These are phyloP conservation scores for Arbacia lixula DNA, from an alignment of 53 echinoderm and acorn worm genomes.

Conservation along the genomic window DNA sequence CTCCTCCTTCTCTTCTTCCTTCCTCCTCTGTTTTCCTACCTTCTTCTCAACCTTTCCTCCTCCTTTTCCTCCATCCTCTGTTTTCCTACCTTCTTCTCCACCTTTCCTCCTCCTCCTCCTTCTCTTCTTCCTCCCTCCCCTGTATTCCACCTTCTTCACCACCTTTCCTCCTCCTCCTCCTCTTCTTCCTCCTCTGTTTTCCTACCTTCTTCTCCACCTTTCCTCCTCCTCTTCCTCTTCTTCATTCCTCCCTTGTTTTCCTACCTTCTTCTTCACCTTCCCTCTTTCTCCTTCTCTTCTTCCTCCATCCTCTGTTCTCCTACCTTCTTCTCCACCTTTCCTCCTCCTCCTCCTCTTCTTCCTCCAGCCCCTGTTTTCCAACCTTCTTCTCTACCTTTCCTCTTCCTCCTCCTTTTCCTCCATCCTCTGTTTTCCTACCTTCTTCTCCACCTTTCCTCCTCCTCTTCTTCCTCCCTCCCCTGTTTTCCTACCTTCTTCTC, in stretches of 20 bases:
- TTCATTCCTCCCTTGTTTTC: neutral
- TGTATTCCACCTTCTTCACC: too few species aligned
- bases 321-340: too few species aligned
- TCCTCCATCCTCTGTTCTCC: neutral
- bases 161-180: neutral
- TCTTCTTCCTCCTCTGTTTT: too few species aligned
- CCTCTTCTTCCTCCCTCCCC: neutral
- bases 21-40: neutral
- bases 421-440: neutral
- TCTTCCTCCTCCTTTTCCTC: neutral
- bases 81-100: too few species aligned
- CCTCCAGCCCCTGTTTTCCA: neutral
- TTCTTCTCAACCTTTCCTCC: neutral
- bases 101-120: constrained; percentile 2
- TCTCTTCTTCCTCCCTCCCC: neutral
- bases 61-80: neutral
- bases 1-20: neutral
- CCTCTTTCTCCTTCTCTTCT: neutral
- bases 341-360: neutral
- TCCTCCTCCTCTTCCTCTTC: too few species aligned
- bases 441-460: neutral
- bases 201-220: too few species aligned
- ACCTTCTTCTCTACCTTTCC: neutral
- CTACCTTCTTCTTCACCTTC: neutral
- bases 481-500: neutral